Base-by-base conservation (phyloP, 2,113 vertebrate species). In the Gallinago undulata region DNA sequence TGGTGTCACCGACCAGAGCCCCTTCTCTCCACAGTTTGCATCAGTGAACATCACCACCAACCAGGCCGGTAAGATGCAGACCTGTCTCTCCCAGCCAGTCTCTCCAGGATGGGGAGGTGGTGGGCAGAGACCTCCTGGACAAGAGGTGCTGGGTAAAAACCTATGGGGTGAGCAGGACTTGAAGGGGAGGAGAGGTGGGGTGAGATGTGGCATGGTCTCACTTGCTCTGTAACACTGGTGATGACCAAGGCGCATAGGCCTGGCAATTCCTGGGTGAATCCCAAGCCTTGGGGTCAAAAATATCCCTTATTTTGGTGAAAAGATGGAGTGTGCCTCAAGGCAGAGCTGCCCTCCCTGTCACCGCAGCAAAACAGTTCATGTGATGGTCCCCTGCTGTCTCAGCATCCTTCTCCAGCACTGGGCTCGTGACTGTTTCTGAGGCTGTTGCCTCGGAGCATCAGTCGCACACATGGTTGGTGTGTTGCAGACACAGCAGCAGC, bases 41-140 rank as follows among this genome's bases (percentile, higher is more conserved):
- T 98, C 99, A 0, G 99, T 99, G 87, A 99, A 99, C 96, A 99
- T 99, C 97, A 99, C 99, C 96, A 99, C 99, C 96, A 99, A 99
- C 97, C 99, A 99, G 93, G 99, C 99, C 1, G 99, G 99, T 99
- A 92, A 98, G 99, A 21, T 2, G 0, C 7, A 0, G 22, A 1
- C 1, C 5, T 0, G 0, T 0, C 30, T 33, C 31, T 28, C 7
- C n/a, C 30, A 8, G 7, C 18, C 14, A 16, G 15, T 9, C 27
- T 31, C 45, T 22, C 9, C 6, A 2, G 70, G 66, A 14, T 2
- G 33, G 31, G 18, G 5, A 35, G 4, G 35, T 28, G 67, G 35
- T 59, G 59, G 69, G 48, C 41, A 47, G 31, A 11, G 8, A 9
- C 7, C 24, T 25, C 28, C 45, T 12, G 35, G 25, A n/a, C 15